These are phyloP conservation scores for Bombus polaris DNA, from an alignment of 1,140 invertebrate species.

Conservation along the genomic window DNA sequence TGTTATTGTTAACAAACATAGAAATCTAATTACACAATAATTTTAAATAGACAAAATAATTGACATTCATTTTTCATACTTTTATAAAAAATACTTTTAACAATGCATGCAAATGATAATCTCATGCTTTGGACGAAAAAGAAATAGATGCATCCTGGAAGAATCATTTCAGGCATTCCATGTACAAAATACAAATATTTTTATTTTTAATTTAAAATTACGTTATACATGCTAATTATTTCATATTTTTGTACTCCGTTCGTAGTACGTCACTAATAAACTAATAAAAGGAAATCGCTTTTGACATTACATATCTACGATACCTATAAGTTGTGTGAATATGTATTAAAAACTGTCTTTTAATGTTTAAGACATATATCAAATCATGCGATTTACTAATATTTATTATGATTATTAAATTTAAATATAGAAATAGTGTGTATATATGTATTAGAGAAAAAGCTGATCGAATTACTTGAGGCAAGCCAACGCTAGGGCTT, in stretches of 20 bases:
- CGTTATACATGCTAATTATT: constrained; percentile 18
- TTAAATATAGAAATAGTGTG: constrained; percentile 19
- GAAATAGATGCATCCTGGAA: not conserved
- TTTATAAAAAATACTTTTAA: constrained; percentile 14
- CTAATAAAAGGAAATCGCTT: not conserved
- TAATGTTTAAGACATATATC: not conserved
- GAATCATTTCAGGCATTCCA: not conserved
- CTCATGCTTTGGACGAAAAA: constrained; percentile 44
- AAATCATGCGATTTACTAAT: constrained; percentile 29
- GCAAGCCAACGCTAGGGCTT: constrained; percentile 75
- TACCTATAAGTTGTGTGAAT: not conserved
- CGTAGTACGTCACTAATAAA: not conserved
- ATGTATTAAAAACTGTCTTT: not conserved
- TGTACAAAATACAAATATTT: not conserved
- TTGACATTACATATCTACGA: not conserved
- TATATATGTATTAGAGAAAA: constrained; percentile 38
- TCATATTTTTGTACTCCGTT: not conserved
- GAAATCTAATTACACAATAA: not conserved
- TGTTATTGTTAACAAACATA: constrained; percentile 70
- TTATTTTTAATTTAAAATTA: not conserved
- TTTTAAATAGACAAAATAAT: not conserved
- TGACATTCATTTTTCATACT: not conserved
- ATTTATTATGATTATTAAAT: constrained; percentile 7
- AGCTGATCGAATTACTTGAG: not conserved
- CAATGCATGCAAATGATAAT: constrained; percentile 47